phyloP scores from a whole-genome alignment of 1,140 invertebrate species.

The Scylla paramamosain region DNA sequence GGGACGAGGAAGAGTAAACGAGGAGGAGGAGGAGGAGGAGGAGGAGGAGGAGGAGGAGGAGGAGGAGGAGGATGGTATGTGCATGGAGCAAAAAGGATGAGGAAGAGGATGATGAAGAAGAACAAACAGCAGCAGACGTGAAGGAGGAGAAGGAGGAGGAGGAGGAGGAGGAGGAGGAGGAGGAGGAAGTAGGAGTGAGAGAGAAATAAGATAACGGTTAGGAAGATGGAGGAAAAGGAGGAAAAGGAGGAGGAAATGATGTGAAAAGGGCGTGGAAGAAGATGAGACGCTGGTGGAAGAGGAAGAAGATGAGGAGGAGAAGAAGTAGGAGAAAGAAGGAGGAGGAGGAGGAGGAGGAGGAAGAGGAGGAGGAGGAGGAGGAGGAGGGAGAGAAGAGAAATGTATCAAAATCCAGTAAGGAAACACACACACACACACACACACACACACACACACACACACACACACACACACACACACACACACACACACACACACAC shows the following conservation, averaged over 20 bases:
- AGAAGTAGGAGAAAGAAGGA: not conserved
- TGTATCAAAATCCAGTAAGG: too few relatives aligned
- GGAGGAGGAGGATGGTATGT: not conserved
- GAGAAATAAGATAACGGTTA: not conserved
- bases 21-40: not conserved
- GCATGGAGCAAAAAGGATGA: not conserved
- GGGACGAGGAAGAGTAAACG: not conserved
- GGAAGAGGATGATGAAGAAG: not conserved
- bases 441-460: not conserved
- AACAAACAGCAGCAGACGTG: not conserved
- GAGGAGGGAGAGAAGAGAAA: not conserved
- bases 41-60: not conserved
- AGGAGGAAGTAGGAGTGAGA: not conserved
- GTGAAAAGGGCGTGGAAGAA: not conserved
- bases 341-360: not conserved
- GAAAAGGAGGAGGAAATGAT: not conserved
- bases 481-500: slow-evolving; percentile 31
- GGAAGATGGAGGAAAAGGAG: not conserved
- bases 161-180: slow-evolving; percentile 17
- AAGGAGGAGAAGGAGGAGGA: not conserved
- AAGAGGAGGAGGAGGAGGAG: not conserved
- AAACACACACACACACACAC: slow-evolving; percentile 6
- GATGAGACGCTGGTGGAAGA: not conserved
- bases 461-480: slow-evolving; percentile 27
- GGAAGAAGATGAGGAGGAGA: not conserved